Percentiles rank a stretch among this genome's conserved stretches.
phyloP scores from a whole-genome alignment of 1,140 invertebrate species.

The Elymnias hypermnestra region DNA sequence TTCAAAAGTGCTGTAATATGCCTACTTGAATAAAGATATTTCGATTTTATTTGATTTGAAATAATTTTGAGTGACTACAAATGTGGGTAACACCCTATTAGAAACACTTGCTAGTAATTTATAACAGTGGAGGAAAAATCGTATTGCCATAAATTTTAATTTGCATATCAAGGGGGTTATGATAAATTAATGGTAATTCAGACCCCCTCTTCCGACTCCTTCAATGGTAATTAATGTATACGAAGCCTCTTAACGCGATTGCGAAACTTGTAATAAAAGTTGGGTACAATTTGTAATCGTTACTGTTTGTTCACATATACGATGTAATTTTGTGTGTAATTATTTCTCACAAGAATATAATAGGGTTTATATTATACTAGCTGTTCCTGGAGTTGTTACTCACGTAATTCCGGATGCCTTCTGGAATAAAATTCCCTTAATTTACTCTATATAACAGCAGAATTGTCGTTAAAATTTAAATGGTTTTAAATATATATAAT shows the following conservation, averaged over 20 bases:
- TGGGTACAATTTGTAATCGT: background rate
- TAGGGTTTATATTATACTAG: too few relatives aligned
- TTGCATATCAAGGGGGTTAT: slow-evolving; percentile 14
- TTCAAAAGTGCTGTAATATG: too few relatives aligned
- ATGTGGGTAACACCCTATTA: background rate
- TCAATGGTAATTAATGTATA: slow-evolving; percentile 6
- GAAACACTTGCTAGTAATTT: slow-evolving; percentile 10
- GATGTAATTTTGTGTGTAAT: background rate
- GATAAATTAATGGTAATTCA: slow-evolving; percentile 14
- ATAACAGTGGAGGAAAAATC: slow-evolving; percentile 12
- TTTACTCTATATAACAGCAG: too few relatives aligned
- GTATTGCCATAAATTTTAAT: slow-evolving; percentile 15
- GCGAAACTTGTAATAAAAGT: background rate
- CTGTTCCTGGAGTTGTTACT: too few relatives aligned
- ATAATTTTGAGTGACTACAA: too few relatives aligned
- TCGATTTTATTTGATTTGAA: too few relatives aligned
- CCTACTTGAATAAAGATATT: too few relatives aligned
- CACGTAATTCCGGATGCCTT: too few relatives aligned
- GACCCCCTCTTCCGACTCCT: background rate
- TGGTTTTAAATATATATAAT: too few relatives aligned
- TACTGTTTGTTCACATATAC: background rate
- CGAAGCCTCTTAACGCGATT: slow-evolving; percentile 9
- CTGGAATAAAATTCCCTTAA: too few relatives aligned
- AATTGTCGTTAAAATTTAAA: too few relatives aligned
- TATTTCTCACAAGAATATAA: too few relatives aligned